phyloP scores from a whole-genome alignment of 2,113 vertebrate species.

The Microtus montanus region DNA sequence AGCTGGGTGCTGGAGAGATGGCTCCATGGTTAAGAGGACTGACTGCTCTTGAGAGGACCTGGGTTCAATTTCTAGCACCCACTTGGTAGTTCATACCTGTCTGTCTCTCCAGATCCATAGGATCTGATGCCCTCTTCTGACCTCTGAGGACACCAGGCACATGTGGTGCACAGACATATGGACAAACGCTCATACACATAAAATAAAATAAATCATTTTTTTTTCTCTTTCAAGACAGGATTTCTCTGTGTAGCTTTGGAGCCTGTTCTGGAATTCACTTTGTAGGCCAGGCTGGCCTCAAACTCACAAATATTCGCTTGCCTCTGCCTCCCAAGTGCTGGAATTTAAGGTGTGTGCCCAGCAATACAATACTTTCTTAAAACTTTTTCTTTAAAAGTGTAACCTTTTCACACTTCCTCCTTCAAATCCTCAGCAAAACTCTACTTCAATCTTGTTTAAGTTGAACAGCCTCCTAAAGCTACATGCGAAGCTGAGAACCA shows the following conservation, averaged over 20 bases:
- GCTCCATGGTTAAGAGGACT: background rate
- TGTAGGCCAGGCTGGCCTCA: too few species aligned
- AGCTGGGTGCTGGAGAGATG: background rate
- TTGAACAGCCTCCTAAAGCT: background rate
- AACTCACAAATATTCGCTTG: too few species aligned
- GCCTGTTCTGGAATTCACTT: too few species aligned
- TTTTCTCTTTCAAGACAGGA: too few species aligned
- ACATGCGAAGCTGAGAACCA: background rate
- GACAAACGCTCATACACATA: background rate
- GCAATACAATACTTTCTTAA: background rate
- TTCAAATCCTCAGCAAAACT: background rate
- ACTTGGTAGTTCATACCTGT: background rate
- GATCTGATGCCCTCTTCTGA: background rate
- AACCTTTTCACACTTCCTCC: background rate
- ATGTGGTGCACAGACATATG: background rate
- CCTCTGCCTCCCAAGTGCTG: too few species aligned
- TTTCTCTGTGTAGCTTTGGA: too few species aligned
- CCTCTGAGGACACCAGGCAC: background rate
- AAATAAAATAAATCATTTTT: background rate
- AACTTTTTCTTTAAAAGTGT: background rate
- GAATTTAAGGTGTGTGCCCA: too few species aligned
- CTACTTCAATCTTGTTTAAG: background rate
- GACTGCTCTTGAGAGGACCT: background rate
- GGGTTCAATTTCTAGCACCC: background rate
- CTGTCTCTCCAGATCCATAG: background rate